A percentile compares a stretch with the other conserved stretches of the same genome.
phyloP scores from a whole-genome alignment of 2,888 invertebrate genomes.

The Apomyelois bistriatella region DNA sequence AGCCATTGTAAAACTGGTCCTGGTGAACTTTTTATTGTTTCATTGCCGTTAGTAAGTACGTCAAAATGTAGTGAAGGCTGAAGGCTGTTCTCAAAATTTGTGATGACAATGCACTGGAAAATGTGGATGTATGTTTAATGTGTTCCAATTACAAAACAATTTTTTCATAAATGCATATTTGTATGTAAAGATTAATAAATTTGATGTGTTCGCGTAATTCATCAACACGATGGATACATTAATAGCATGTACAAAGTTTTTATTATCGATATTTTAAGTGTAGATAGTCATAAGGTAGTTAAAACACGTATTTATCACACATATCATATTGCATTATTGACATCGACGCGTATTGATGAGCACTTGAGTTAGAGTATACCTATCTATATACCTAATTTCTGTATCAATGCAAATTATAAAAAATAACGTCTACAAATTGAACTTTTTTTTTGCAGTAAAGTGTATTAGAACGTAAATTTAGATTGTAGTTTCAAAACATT shows the following conservation, averaged over 20 bases:
- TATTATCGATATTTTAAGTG: neutral
- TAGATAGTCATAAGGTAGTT: neutral
- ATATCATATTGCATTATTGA: neutral
- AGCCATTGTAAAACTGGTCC: no score
- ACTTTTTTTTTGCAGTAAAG: no score
- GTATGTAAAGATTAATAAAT: neutral
- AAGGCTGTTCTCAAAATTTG: neutral
- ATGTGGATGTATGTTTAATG: neutral
- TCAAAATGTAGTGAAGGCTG: no score
- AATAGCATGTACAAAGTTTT: slow-evolving; percentile 7
- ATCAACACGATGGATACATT: neutral
- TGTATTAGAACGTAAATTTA: no score
- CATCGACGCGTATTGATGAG: neutral
- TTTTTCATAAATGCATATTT: neutral
- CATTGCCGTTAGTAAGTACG: no score
- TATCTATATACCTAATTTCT: no score
- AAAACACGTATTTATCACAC: no score
- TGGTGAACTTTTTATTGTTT: no score
- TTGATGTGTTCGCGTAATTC: neutral
- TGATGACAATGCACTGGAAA: neutral
- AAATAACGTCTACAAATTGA: no score
- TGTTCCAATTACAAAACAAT: neutral
- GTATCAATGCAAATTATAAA: no score
- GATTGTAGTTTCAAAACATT: no score
- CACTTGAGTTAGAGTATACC: no score